Base-by-base conservation (phyloP, 2,888 invertebrate species). In the Polia nebulosa region DNA sequence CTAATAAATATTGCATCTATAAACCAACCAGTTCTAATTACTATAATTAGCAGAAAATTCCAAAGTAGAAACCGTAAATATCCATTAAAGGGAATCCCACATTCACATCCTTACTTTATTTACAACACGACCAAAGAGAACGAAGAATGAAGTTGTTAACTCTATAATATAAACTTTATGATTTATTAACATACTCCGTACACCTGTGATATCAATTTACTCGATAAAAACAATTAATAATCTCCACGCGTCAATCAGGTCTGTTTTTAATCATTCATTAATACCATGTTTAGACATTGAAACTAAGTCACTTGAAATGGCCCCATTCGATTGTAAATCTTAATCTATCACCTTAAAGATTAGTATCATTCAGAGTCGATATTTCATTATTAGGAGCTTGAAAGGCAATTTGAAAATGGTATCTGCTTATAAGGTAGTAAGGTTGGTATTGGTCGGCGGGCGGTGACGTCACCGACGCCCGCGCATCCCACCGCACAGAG, bases 381-480 rank as follows among this genome's bases (percentile, higher is more conserved):
- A 60, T 47, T 57, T 68, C 34, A 69, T 72, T 77, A 72, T 57
- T 75, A 59, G 74, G 70, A 75, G 62, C 63, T 69, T 27, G 67
- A 80, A 80, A 73, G 65, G 72, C 66, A 78, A 82, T 83, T 86
- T 80, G 82, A 86, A 85, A 87, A 86, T 85, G 80, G 82, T 82
- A 85, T 88, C 79, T 82, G 61, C 86, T 82, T 84, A 85, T 85
- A 89, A 78, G 88, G 87, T 36, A 55, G 36, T 85, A 83, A 85
- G 85, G 88, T 85, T 80, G 80, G 82, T 79, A 85, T 84, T 87
- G 87, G 86, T 85, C 76, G 82, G 77, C 36, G 72, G 53, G 52
- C 41, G 55, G 36, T 93, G 92, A 91, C 91, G 93, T 92, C 90
- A 93, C 45, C 83, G 87, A 88, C 91, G 92, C 92, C 90, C 70